These are phyloP conservation scores for Sisyra nigra DNA, from an alignment of 2,888 invertebrate genomes.

Conservation along the genomic window DNA sequence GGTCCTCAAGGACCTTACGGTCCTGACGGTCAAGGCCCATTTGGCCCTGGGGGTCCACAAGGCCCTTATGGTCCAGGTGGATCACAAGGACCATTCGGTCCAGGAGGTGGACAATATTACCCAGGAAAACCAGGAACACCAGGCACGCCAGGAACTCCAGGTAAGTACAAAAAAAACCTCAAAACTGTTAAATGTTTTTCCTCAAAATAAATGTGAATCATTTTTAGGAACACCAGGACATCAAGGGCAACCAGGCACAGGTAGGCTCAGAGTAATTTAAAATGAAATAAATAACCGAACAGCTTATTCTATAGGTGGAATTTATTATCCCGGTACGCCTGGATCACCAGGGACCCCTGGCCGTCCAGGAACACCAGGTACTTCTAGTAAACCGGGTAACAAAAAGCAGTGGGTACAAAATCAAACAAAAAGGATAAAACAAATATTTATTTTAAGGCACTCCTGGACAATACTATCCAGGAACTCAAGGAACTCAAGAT, in stretches of 20 bases:
- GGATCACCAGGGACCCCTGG: constrained; percentile 17
- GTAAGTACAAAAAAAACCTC: constrained; percentile 4
- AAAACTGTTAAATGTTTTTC: constrained; percentile 9
- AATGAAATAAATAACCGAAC: too few relatives aligned
- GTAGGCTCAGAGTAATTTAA: constrained; percentile 11
- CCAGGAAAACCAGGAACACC: constrained; percentile 19
- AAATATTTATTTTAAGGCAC: constrained; percentile 18
- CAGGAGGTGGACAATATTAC: constrained; percentile 12
- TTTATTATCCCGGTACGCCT: constrained; percentile 12
- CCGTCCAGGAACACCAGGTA: constrained; percentile 8
- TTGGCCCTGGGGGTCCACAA: constrained; percentile 11
- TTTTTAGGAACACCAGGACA: not conserved
- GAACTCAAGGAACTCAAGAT: constrained; percentile 17
- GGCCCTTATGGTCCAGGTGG: constrained; percentile 2
- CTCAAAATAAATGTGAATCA: constrained; percentile 11
- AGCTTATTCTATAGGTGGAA: not conserved
- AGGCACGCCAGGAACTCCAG: constrained; percentile 13
- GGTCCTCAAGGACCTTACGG: constrained; percentile 6
- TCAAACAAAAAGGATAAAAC: not conserved
- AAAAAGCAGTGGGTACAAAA: too few relatives aligned
- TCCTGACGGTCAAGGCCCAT: constrained; percentile 11
- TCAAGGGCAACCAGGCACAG: constrained; percentile 11
- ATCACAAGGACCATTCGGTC: constrained; percentile 14
- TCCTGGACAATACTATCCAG: constrained; percentile 21
- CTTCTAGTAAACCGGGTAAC: constrained; percentile 9